Base-by-base conservation (phyloP, 2,888 invertebrate species). In the Chloroclystis v-ata region DNA sequence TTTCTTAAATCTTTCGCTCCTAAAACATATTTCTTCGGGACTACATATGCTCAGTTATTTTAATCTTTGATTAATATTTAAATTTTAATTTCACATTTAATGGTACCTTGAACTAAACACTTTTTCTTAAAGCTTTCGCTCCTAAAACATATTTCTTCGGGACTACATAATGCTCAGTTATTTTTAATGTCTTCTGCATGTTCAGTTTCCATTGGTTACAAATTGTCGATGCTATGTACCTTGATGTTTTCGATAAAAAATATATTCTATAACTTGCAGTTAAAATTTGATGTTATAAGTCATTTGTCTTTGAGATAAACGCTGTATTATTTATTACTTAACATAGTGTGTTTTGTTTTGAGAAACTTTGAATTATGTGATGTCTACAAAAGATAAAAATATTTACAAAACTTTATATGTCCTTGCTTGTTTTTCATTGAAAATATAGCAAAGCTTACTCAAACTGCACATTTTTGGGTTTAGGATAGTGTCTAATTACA, bases 201-300 rank as follows among this genome's bases (percentile, higher is more conserved):
- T 52, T 72, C 72, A 70, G 69, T 67, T 72, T 66, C 68, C 75
- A 75, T 81, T 78, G 76, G 72, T 68, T 72, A 59, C 71, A 73
- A 72, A 70, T 76, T 75, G 69, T 75, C 76, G 45, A 74, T 72
- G 70, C 66, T 65, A 65, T 69, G 65, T 73, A 71, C 65, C 65
- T 67, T 39, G 67, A 70, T 75, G 73, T 75, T 79, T 78, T 69
- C 61, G 68, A 69, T 63, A 57, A 55, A 64, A 69, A 65, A 30
- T 56, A 56, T 59, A 56, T 56, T 69, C 66, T 65, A 67, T 69
- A 63, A 63, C 67, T 68, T 67, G 67, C 72, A 75, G 72, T 75
- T 77, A 57, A 65, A 65, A 66, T 69, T 72, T 72, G 64, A 73
- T 71, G 66, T 59, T 59, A 60, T 65, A 50, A 64, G 63, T 69